Percentiles rank a stretch among this genome's conserved stretches.
phyloP scores from a whole-genome alignment of 2,888 invertebrate species.

The Cantharis rustica region DNA sequence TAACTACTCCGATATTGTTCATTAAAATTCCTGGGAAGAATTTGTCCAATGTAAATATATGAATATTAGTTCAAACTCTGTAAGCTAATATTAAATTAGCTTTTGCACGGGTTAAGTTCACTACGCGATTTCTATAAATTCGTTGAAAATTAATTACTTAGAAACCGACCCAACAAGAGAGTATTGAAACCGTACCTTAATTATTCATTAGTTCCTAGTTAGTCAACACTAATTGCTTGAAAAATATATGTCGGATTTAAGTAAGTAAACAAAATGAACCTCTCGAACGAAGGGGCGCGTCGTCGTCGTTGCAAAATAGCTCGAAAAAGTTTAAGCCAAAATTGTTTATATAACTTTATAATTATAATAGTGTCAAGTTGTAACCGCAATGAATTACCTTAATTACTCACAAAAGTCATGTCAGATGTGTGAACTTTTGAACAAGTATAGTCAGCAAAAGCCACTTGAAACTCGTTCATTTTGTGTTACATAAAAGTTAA shows the following conservation, averaged over 20 bases:
- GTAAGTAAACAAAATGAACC: background rate
- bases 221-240: constrained; percentile 1
- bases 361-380: constrained; percentile 16
- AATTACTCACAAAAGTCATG: constrained; percentile 17
- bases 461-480: background rate
- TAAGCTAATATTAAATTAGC: constrained; percentile 3
- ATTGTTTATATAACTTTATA: background rate
- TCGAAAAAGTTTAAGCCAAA: background rate
- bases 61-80: background rate
- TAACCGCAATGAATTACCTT: constrained; percentile 17
- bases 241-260: constrained; percentile 1
- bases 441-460: background rate
- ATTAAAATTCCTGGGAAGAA: background rate
- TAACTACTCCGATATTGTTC: background rate
- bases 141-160: constrained; percentile 2
- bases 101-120: background rate
- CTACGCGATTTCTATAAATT: constrained; percentile 2
- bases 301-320: background rate
- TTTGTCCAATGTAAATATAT: background rate
- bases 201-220: constrained; percentile 2
- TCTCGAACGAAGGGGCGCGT: background rate
- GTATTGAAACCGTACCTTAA: background rate
- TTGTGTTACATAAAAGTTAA: background rate
- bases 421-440: constrained; percentile 14
- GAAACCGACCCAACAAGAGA: constrained; percentile 2